Conservation (phyloP, 2,888 invertebrate species). For the Nomada fucata region DNA sequence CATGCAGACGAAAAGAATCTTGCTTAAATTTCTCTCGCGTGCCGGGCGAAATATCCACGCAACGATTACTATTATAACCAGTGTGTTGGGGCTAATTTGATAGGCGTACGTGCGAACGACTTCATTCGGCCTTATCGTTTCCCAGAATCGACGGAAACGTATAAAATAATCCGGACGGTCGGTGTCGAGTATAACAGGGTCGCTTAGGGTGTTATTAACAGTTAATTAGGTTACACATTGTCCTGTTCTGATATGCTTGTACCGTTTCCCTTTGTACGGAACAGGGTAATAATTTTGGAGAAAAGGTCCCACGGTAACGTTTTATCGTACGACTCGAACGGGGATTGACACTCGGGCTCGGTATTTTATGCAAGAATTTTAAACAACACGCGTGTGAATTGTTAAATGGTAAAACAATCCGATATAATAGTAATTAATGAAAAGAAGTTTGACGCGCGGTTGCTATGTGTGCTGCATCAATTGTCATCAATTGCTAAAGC, state of each 20-base stretch:
- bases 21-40: not conserved
- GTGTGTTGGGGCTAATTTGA: conserved; percentile 1
- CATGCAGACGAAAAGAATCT: not conserved
- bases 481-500: too few species aligned
- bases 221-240: conserved; percentile 16
- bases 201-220: conserved; percentile 23
- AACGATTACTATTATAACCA: not conserved
- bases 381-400: too few species aligned
- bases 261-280: not conserved
- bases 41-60: not conserved
- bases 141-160: not conserved
- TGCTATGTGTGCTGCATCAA: too few species aligned
- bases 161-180: conserved; percentile 5
- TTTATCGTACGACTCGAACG: not conserved
- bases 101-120: conserved; percentile 4
- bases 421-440: too few species aligned
- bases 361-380: too few species aligned
- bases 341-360: too few species aligned
- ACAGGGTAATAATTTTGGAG: not conserved
- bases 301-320: not conserved
- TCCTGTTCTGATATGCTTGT: not conserved
- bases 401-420: too few species aligned
- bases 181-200: conserved; percentile 1
- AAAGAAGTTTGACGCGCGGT: too few species aligned
- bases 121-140: not conserved